phyloP scores from a whole-genome alignment of 2,113 vertebrate genomes.

The Verasper variegatus region DNA sequence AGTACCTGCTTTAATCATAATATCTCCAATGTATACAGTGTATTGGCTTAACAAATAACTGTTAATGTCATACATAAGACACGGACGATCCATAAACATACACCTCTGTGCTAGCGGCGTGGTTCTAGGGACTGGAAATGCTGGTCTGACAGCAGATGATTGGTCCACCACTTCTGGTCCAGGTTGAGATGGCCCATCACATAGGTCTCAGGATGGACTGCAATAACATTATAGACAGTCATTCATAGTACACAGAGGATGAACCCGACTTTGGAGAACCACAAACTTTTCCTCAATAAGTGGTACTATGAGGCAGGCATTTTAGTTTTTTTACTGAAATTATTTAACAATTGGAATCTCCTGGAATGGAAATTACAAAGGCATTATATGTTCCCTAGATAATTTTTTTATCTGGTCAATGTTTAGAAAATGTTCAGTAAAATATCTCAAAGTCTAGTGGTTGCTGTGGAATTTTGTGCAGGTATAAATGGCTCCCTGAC shows the following conservation, averaged over 20 bases:
- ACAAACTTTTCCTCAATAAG: not conserved
- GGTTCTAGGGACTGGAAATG: not conserved
- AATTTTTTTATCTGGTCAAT: not conserved
- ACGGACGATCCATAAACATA: slow-evolving; percentile 4
- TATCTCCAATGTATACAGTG: slow-evolving; percentile 27
- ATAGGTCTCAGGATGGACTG: not conserved
- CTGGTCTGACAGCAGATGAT: not conserved
- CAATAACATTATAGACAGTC: not conserved
- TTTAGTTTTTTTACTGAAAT: not conserved
- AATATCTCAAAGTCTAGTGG: not conserved
- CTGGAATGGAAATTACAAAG: not conserved
- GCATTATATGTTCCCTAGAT: too few relatives aligned
- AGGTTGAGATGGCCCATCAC: not conserved
- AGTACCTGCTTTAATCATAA: slow-evolving; percentile 5
- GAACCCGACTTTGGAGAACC: not conserved
- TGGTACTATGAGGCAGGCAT: not conserved
- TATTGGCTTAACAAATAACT: slow-evolving; percentile 16
- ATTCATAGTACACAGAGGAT: not conserved
- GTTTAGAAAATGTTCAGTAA: too few relatives aligned
- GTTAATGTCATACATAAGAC: slow-evolving; percentile 15
- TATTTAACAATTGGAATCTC: not conserved
- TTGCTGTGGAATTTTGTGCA: not conserved
- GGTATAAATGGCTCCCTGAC: not conserved
- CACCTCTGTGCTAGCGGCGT: not conserved
- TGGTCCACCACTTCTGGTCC: not conserved